phyloP scores from a whole-genome alignment of 2,797 vertebrate genomes.

The Ambastaia sidthimunki region DNA sequence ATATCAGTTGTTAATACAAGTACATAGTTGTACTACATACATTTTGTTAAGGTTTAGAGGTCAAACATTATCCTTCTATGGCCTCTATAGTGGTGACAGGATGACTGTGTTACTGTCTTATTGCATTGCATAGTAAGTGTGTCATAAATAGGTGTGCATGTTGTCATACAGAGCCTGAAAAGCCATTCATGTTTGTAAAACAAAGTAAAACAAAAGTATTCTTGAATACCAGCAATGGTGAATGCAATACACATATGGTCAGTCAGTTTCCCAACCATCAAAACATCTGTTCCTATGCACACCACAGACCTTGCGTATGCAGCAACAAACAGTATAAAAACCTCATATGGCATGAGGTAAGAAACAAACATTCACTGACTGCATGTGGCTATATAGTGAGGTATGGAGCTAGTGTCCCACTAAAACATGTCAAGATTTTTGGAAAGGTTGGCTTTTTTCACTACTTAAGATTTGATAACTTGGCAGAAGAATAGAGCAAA shows the following conservation, averaged over 20 bases:
- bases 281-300: constrained; percentile 57
- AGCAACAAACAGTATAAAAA: constrained; percentile 57
- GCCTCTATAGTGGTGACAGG: constrained; percentile 4
- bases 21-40: background rate
- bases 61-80: constrained; percentile 1
- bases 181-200: constrained; percentile 22
- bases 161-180: constrained; percentile 18
- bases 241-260: constrained; percentile 48
- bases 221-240: constrained; percentile 9
- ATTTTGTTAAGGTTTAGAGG: background rate
- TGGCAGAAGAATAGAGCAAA: background rate
- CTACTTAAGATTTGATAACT: background rate
- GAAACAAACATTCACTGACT: constrained; percentile 53
- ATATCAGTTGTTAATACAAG: background rate
- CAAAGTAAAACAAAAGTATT: constrained; percentile 23
- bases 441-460: background rate
- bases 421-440: background rate
- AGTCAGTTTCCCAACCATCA: constrained; percentile 46
- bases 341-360: constrained; percentile 57
- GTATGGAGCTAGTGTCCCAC: constrained; percentile 28
- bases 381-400: constrained; percentile 53
- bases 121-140: constrained; percentile 6
- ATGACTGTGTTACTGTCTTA: constrained; percentile 15
- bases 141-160: background rate
- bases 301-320: constrained; percentile 46